Evolutionary conservation across 2,797 vertebrate species (phyloP).

Genomic region (Sebastes diaconus): DNA sequence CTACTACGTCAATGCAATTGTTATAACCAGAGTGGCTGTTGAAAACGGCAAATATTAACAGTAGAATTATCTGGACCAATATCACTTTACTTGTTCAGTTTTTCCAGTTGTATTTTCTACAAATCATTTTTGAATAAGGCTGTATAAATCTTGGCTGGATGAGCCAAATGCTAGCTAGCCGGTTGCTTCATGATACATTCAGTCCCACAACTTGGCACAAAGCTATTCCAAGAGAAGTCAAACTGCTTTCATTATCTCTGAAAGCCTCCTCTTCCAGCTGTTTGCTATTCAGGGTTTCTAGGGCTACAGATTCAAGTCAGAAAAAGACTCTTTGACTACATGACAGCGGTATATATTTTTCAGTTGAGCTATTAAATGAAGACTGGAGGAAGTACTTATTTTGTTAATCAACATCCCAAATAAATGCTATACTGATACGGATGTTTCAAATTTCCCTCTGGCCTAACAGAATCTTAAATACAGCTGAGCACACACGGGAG

Average conservation of each 20-base stretch:
- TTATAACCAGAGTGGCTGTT: not conserved
- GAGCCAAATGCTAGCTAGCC: not conserved
- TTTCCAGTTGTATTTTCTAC: conserved; percentile 2
- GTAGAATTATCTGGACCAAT: not conserved
- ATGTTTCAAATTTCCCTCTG: conserved; percentile 11
- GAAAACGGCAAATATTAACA: not conserved
- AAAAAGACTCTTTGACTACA: conserved; percentile 20
- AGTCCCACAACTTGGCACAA: conserved; percentile 18
- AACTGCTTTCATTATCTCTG: conserved; percentile 49
- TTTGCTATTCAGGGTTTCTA: conserved; percentile 63
- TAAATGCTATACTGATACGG: not conserved
- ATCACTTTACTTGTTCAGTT: not conserved
- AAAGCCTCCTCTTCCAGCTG: conserved; percentile 53
- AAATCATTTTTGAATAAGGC: conserved; percentile 8
- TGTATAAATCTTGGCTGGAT: conserved; percentile 15
- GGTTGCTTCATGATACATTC: not conserved
- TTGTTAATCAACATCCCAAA: conserved; percentile 11
- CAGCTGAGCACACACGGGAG: conserved; percentile 3
- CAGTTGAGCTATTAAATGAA: conserved; percentile 21
- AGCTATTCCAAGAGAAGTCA: conserved; percentile 14
- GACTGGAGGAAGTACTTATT: conserved; percentile 6
- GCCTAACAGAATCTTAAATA: conserved; percentile 17
- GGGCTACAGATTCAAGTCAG: conserved; percentile 45
- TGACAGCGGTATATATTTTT: conserved; percentile 10
- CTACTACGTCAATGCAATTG: not conserved